phyloP scores from a whole-genome alignment of 2,888 invertebrate species.

The Resseliella maxima region DNA sequence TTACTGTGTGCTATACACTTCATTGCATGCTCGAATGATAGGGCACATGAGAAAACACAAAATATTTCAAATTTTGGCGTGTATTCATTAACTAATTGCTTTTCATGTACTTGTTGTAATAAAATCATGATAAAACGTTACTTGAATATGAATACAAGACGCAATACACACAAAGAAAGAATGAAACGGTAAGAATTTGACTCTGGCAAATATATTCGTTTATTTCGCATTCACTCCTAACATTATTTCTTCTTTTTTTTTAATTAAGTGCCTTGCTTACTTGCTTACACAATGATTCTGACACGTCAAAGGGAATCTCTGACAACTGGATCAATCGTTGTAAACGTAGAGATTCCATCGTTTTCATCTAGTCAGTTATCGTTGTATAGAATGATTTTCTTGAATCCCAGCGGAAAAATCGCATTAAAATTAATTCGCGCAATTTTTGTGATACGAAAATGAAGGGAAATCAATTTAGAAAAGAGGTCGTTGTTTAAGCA shows the following conservation, averaged over 20 bases:
- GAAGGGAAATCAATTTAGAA: conserved; percentile 36
- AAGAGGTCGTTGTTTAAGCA: not conserved
- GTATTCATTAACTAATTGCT: conserved; percentile 50
- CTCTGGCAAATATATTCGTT: no score
- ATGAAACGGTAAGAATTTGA: no score
- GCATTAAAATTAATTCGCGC: conserved; percentile 18
- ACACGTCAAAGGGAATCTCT: not conserved
- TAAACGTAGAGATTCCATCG: not conserved
- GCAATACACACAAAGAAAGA: not conserved
- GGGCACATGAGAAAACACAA: not conserved
- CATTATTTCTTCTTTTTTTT: not conserved
- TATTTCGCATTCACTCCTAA: not conserved
- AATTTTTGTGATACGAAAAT: conserved; percentile 10
- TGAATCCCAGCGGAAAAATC: conserved; percentile 23
- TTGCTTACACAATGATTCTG: no score
- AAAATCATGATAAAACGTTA: not conserved
- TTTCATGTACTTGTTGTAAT: conserved; percentile 31
- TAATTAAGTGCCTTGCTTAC: not conserved
- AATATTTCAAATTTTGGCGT: not conserved
- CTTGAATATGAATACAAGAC: conserved; percentile 23
- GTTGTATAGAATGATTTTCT: not conserved
- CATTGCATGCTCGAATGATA: not conserved
- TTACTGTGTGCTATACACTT: no score
- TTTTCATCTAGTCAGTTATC: not conserved
- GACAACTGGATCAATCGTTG: not conserved